phyloP scores from a whole-genome alignment of 1,140 invertebrate genomes.

The Microplitis mediator region DNA sequence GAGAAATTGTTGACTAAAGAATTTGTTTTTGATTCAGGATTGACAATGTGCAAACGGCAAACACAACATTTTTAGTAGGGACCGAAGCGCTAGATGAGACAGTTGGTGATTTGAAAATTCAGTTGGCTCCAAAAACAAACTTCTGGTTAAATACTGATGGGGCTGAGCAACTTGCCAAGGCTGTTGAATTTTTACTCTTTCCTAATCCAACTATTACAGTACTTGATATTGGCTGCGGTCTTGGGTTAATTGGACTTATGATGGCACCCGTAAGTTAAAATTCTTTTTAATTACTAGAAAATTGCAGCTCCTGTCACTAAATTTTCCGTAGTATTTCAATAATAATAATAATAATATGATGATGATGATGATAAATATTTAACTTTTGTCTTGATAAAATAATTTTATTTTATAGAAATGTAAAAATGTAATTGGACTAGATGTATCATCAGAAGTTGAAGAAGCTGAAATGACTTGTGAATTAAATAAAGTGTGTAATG shows the following conservation, averaged over 20 bases:
- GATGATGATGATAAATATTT: not conserved
- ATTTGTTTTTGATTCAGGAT: slow-evolving; percentile 41
- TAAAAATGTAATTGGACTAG: slow-evolving; percentile 55
- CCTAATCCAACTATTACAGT: slow-evolving; percentile 47
- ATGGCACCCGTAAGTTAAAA: slow-evolving; percentile 50
- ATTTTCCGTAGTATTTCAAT: too few relatives aligned
- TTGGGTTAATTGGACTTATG: slow-evolving; percentile 55
- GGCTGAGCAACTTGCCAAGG: slow-evolving; percentile 50
- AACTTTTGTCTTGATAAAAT: not conserved
- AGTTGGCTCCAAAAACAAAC: slow-evolving; percentile 58
- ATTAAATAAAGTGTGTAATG: slow-evolving; percentile 57
- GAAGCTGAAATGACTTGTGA: slow-evolving; percentile 57
- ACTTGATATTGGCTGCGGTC: slow-evolving; percentile 59
- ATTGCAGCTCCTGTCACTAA: too few relatives aligned
- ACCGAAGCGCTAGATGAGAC: slow-evolving; percentile 57
- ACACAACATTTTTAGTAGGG: slow-evolving; percentile 55
- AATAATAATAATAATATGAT: too few relatives aligned
- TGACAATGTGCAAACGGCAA: slow-evolving; percentile 41
- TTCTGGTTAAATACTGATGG: slow-evolving; percentile 56
- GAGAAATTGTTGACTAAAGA: slow-evolving; percentile 13
- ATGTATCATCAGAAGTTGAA: slow-evolving; percentile 55
- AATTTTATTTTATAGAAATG: slow-evolving; percentile 50
- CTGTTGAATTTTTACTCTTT: slow-evolving; percentile 47
- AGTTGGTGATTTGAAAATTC: slow-evolving; percentile 54
- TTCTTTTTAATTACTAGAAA: not conserved